A percentile compares a stretch with the other conserved stretches of the same genome.
Evolutionary conservation across 2,888 invertebrate genomes (phyloP).

Genomic region (Stenodema calcarata): DNA sequence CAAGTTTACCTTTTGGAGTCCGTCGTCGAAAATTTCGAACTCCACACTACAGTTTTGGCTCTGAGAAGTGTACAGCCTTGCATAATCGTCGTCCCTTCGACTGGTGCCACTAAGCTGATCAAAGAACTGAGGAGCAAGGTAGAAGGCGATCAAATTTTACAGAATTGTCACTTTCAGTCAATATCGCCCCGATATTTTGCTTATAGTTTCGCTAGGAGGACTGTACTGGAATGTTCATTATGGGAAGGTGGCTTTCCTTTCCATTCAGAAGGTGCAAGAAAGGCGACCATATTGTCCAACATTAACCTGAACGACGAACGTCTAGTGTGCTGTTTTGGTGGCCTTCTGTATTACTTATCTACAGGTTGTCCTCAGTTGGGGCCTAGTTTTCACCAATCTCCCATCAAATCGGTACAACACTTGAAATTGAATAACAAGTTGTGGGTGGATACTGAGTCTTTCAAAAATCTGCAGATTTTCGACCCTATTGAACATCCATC

Average conservation of each 20-base stretch:
- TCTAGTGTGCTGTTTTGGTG: constrained; percentile 75
- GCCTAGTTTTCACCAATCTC: background rate
- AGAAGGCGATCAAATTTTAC: constrained; percentile 3
- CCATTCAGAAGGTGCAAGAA: background rate
- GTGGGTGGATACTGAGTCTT: constrained; percentile 72
- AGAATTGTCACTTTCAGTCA: constrained; percentile 1
- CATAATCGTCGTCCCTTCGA: background rate
- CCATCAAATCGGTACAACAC: constrained; percentile 5
- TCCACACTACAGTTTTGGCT: background rate
- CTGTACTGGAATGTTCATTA: constrained; percentile 8
- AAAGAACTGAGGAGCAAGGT: constrained; percentile 17
- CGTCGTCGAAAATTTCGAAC: constrained; percentile 2
- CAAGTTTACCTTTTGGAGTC: constrained; percentile 23
- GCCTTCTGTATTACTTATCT: constrained; percentile 62
- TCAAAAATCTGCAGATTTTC: constrained; percentile 79
- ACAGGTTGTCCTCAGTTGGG: constrained; percentile 11
- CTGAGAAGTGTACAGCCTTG: constrained; percentile 14
- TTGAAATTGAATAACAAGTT: background rate
- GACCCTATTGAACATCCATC: constrained; percentile 76
- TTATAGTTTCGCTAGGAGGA: constrained; percentile 10
- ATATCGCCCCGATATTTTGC: constrained; percentile 5
- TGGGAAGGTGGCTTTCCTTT: background rate
- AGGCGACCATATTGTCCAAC: constrained; percentile 7
- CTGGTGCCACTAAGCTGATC: background rate
- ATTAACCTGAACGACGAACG: constrained; percentile 70